Conservation (phyloP, 2,113 vertebrate species). For the Puffinus mauretanicus region DNA sequence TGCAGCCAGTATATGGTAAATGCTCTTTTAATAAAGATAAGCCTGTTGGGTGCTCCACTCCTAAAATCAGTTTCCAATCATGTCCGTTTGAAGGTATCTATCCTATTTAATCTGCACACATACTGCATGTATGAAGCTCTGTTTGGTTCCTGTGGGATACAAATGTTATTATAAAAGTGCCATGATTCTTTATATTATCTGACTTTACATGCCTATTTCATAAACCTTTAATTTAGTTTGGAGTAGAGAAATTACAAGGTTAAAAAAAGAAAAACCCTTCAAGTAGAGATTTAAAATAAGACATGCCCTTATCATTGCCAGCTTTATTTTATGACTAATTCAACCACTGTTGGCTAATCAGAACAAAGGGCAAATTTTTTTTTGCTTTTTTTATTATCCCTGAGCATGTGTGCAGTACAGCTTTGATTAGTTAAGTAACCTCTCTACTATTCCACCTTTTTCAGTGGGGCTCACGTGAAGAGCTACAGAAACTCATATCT, state of each 20-base stretch:
- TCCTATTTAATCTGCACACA: neutral
- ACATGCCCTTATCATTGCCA: neutral
- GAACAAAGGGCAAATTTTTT: neutral
- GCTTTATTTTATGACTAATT: slow-evolving; percentile 62
- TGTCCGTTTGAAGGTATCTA: neutral
- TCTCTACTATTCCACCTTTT: neutral
- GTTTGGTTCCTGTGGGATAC: neutral
- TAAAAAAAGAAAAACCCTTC: neutral
- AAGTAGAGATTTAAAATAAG: neutral
- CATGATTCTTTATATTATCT: neutral
- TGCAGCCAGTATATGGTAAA: neutral
- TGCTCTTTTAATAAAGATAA: neutral
- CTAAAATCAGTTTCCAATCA: neutral
- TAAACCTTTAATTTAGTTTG: neutral
- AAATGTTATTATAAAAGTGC: neutral
- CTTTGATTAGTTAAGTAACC: slow-evolving; percentile 18
- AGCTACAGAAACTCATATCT: neutral
- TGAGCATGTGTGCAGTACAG: neutral
- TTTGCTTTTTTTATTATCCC: neutral
- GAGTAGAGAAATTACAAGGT: neutral
- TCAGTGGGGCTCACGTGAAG: neutral
- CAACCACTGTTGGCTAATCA: slow-evolving; percentile 3
- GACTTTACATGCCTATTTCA: neutral
- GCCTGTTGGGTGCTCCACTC: neutral
- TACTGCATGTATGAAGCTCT: neutral